Conservation (phyloP, 2,113 vertebrate species). For the Corydoras sp. region DNA sequence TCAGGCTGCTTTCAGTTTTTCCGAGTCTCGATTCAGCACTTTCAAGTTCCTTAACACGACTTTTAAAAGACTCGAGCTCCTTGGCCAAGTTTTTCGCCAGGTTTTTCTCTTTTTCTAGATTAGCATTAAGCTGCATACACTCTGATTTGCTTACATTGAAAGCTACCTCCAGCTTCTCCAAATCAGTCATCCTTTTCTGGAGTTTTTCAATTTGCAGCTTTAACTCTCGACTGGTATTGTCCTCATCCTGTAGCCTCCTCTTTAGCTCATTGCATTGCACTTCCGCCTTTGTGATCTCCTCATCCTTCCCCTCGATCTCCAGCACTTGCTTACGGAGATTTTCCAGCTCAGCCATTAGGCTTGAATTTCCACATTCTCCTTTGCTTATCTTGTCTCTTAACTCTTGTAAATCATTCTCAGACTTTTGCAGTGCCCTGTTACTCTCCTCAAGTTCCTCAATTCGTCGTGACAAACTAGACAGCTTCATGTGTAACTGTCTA, state of each 20-base stretch:
- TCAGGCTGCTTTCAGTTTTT: slow-evolving; percentile 78
- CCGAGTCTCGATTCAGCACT: slow-evolving; percentile 75
- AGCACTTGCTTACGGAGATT: slow-evolving; percentile 84
- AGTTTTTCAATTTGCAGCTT: slow-evolving; percentile 85
- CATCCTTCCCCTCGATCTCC: slow-evolving; percentile 96
- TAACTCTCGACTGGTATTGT: slow-evolving; percentile 78
- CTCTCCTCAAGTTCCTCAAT: slow-evolving; percentile 87
- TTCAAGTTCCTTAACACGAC: slow-evolving; percentile 79
- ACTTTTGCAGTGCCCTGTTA: slow-evolving; percentile 77
- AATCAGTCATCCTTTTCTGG: slow-evolving; percentile 84
- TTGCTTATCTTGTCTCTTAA: slow-evolving; percentile 84
- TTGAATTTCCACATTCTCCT: slow-evolving; percentile 84
- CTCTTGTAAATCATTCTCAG: slow-evolving; percentile 86
- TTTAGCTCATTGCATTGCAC: slow-evolving; percentile 81
- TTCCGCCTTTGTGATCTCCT: slow-evolving; percentile 89
- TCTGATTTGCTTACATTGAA: slow-evolving; percentile 81
- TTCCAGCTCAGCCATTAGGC: slow-evolving; percentile 85
- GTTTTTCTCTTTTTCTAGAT: slow-evolving; percentile 82
- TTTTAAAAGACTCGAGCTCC: slow-evolving; percentile 80
- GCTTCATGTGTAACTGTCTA: slow-evolving; percentile 77
- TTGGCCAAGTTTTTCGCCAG: slow-evolving; percentile 75
- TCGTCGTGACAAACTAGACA: slow-evolving; percentile 68
- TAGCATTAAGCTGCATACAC: slow-evolving; percentile 75
- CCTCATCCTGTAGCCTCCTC: slow-evolving; percentile 82
- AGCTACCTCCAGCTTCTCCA: slow-evolving; percentile 83